These are phyloP conservation scores for Nebria salina DNA, from an alignment of 2,888 invertebrate genomes.

Conservation along the genomic window DNA sequence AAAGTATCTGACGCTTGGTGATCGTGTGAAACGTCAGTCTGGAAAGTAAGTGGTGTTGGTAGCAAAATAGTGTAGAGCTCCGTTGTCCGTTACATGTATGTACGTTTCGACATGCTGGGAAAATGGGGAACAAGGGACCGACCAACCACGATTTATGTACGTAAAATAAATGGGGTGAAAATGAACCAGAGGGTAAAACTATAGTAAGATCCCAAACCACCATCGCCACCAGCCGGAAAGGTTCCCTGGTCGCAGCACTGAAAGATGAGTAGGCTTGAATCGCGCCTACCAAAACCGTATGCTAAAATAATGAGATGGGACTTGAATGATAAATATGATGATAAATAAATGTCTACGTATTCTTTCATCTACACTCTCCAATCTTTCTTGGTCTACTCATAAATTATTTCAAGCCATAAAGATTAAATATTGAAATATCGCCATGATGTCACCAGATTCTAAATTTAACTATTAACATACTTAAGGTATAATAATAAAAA, in stretches of 20 bases:
- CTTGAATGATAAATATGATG: conserved; percentile 31
- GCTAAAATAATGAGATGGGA: conserved; percentile 32
- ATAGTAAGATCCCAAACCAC: not conserved
- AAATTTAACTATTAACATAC: not conserved
- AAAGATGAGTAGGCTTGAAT: conserved; percentile 30
- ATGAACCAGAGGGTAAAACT: conserved; percentile 25
- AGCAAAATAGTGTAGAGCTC: conserved; percentile 10
- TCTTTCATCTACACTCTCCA: not conserved
- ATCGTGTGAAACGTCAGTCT: not conserved
- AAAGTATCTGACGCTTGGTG: not conserved
- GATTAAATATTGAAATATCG: not conserved
- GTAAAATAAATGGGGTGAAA: conserved; percentile 38
- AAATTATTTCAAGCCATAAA: not conserved
- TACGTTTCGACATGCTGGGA: conserved; percentile 28
- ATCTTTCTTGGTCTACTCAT: not conserved
- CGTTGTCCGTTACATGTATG: not conserved
- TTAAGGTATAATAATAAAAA: too few relatives aligned
- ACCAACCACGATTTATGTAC: conserved; percentile 30
- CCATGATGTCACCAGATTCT: not conserved
- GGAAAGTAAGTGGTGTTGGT: not conserved
- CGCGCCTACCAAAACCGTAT: conserved; percentile 2
- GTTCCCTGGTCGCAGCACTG: conserved; percentile 19
- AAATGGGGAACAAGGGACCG: conserved; percentile 35
- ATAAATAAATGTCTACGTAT: not conserved
- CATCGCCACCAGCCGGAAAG: conserved; percentile 14